Evolutionary conservation across 2,797 vertebrate genomes (phyloP).

Genomic region (Hafferia zeledoni): DNA sequence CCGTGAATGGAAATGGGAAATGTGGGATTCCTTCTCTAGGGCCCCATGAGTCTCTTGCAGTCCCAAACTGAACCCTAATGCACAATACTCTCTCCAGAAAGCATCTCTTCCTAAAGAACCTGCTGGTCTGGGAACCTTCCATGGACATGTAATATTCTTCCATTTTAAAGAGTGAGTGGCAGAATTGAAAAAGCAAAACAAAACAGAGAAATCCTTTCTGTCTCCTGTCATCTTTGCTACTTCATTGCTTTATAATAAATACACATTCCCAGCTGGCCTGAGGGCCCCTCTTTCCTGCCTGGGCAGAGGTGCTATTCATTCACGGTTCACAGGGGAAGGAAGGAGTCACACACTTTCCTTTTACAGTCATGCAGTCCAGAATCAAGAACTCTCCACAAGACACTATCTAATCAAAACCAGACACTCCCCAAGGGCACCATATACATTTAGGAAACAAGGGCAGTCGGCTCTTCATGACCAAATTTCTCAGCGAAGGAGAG

Average conservation of each 20-base stretch:
- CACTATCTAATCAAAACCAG: constrained; percentile 55
- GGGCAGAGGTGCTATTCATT: constrained; percentile 59
- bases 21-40: background rate
- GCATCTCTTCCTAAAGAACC: background rate
- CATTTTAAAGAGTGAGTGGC: background rate
- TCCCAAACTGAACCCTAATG: background rate
- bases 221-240: constrained; percentile 63
- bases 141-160: background rate
- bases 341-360: constrained; percentile 25
- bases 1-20: background rate
- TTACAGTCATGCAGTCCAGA: constrained; percentile 16
- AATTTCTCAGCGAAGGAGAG: constrained; percentile 35
- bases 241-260: constrained; percentile 69
- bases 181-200: constrained; percentile 1
- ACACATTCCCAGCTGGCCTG: constrained; percentile 31
- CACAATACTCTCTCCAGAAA: background rate
- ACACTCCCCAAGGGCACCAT: constrained; percentile 52
- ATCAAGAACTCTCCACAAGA: constrained; percentile 50
- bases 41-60: background rate
- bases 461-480: constrained; percentile 46
- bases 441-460: constrained; percentile 62
- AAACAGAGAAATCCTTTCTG: constrained; percentile 34
- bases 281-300: constrained; percentile 31
- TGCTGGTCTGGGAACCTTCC: background rate
- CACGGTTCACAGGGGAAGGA: background rate